Base-by-base conservation (phyloP, 2,888 invertebrate species). In the Scrobipalpa costella region DNA sequence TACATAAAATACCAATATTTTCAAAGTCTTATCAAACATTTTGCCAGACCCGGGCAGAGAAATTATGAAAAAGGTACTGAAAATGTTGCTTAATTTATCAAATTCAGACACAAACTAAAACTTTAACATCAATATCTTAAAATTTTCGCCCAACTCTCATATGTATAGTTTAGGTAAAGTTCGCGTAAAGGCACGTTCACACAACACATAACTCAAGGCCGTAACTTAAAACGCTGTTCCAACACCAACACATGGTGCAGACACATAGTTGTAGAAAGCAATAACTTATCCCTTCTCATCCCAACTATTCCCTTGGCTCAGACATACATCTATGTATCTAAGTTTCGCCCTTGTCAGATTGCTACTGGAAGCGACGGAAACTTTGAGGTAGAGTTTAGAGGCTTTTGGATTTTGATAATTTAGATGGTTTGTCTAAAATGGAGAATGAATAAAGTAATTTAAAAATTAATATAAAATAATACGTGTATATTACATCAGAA, bases 221-320 rank as follows among this genome's bases (percentile, higher is more conserved):
- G 79, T 80, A 82, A 84, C 77, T 86, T 85, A 85, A 88, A 88
- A 86, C 84, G 85, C 78, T 81, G 76, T 86, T 83, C 78, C 78
- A 84, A 55, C 50, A 52, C 55, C 84, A 88, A 88, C 90, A 90
- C 84, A 90, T 88, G 89, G 85, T 75, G 79, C 81, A 86, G 85
- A 85, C 85, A 86, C 85, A 86, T 88, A 89, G 87, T 89, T 88
- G 80, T 83, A 90, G 89, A 89, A 89, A 85, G 88, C 88, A 79
- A 90, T 90, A 90, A 88, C 73, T 91, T 87, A 91, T 88, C 83
- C 86, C 84, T 80, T 81, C 82, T 85, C 86, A 86, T 88, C 88
- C 88, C 84, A 85, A 88, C 88, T 90, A 90, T 88, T 90, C 90
- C 90, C 90, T 84, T 71, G 88, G 78, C 85, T 83, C 86, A 78